Conservation (phyloP, 1,140 invertebrate species). For the Nebria ingens region DNA sequence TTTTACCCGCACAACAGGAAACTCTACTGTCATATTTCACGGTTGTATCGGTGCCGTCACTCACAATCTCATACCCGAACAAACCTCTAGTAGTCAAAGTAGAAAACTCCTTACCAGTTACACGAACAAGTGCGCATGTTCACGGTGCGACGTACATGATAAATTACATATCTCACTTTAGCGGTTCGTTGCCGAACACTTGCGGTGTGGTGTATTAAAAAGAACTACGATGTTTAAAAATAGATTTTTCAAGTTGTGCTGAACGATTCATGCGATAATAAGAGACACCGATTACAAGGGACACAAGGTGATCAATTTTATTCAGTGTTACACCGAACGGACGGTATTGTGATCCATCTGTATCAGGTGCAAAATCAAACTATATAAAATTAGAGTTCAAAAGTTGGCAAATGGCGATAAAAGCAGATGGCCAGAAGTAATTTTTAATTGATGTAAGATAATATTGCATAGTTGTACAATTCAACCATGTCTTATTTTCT, state of each 20-base stretch:
- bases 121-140: too few relatives aligned
- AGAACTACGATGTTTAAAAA: slow-evolving; percentile 8
- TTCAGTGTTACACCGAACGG: background rate
- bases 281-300: slow-evolving; percentile 4
- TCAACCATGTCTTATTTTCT: too few relatives aligned
- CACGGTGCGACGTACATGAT: too few relatives aligned
- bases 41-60: background rate
- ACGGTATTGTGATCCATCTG: too few relatives aligned
- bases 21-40: background rate
- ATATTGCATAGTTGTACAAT: too few relatives aligned
- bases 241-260: slow-evolving; percentile 5
- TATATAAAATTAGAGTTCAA: too few relatives aligned
- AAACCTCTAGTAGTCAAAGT: too few relatives aligned
- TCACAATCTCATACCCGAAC: background rate
- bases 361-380: too few relatives aligned
- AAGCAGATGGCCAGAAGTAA: too few relatives aligned
- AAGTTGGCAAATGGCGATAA: too few relatives aligned
- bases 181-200: slow-evolving; percentile 1
- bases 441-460: too few relatives aligned
- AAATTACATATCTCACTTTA: slow-evolving; percentile 2
- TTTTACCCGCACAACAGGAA: background rate
- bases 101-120: too few relatives aligned
- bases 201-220: slow-evolving; percentile 1
- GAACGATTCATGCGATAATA: slow-evolving; percentile 9
- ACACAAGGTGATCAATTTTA: slow-evolving; percentile 4